These are phyloP conservation scores for Craniophora ligustri DNA, from an alignment of 2,888 invertebrate species.

Conservation along the genomic window DNA sequence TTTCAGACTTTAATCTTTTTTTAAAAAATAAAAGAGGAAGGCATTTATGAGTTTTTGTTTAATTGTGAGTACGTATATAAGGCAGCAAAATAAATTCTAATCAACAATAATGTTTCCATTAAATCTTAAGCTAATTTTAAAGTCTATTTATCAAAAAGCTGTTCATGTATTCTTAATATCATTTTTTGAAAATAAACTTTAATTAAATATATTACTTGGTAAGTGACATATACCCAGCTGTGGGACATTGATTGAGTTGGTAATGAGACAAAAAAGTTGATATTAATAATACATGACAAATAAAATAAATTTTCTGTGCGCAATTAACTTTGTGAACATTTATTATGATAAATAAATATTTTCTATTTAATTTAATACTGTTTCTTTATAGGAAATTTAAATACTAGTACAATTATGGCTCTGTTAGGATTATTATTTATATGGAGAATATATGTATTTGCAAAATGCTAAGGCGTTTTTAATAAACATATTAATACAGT, in stretches of 20 bases:
- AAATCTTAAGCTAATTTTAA: slow-evolving; percentile 1
- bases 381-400: slow-evolving; percentile 35
- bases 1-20: too few relatives aligned
- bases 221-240: too few relatives aligned
- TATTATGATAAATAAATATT: slow-evolving; percentile 12
- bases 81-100: slow-evolving; percentile 35
- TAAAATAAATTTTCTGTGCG: slow-evolving; percentile 56
- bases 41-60: too few relatives aligned
- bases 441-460: background rate
- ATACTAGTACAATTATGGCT: slow-evolving; percentile 39
- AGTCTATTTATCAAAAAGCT: slow-evolving; percentile 33
- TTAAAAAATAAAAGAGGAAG: too few relatives aligned
- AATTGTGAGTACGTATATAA: background rate
- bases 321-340: slow-evolving; percentile 58
- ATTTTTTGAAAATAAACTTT: too few relatives aligned
- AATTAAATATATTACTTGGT: too few relatives aligned
- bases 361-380: slow-evolving; percentile 51
- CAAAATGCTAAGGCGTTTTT: too few relatives aligned
- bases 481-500: too few relatives aligned
- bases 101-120: background rate
- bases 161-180: slow-evolving; percentile 18
- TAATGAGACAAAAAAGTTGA: too few relatives aligned
- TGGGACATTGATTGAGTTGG: too few relatives aligned
- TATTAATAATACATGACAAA: slow-evolving; percentile 26
- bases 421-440: slow-evolving; percentile 15